phyloP scores from a whole-genome alignment of 2,797 vertebrate species.

The Leptoclinus maculatus region DNA sequence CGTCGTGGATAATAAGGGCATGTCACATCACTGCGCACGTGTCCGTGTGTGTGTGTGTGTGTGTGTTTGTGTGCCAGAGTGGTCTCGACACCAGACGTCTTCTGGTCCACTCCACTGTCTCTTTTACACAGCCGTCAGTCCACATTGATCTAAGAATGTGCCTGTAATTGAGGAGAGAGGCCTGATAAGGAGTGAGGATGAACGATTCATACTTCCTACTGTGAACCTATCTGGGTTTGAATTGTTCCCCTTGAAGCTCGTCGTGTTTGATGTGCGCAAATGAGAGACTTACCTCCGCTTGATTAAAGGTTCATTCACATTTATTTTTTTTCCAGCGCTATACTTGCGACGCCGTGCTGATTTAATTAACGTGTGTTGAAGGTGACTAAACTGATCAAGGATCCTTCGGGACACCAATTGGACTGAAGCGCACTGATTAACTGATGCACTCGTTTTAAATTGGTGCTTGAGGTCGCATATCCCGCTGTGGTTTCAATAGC shows the following conservation, averaged over 20 bases:
- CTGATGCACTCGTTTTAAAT: not conserved
- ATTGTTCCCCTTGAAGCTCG: slow-evolving; percentile 43
- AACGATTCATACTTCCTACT: slow-evolving; percentile 20
- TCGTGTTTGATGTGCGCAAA: slow-evolving; percentile 42
- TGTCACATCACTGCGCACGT: slow-evolving; percentile 10
- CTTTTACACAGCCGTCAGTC: slow-evolving; percentile 37
- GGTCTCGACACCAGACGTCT: slow-evolving; percentile 17
- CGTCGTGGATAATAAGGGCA: slow-evolving; percentile 11
- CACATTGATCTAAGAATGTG: slow-evolving; percentile 45
- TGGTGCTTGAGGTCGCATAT: not conserved
- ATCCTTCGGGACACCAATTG: slow-evolving; percentile 7
- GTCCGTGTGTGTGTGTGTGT: not conserved
- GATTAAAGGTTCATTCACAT: slow-evolving; percentile 30
- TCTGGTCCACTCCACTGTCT: slow-evolving; percentile 35
- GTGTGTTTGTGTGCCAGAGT: slow-evolving; percentile 16
- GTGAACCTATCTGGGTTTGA: slow-evolving; percentile 41
- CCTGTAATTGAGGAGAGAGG: slow-evolving; percentile 40
- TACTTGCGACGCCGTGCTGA: slow-evolving; percentile 10
- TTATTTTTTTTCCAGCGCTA: slow-evolving; percentile 9
- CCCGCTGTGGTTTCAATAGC: not conserved
- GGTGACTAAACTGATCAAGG: slow-evolving; percentile 21
- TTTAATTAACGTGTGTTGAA: slow-evolving; percentile 44
- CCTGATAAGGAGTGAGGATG: slow-evolving; percentile 33
- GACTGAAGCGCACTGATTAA: slow-evolving; percentile 4
- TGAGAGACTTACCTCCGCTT: slow-evolving; percentile 42